Base-by-base conservation (phyloP, 1,140 invertebrate species). In the Zaprionus tsacasi region DNA sequence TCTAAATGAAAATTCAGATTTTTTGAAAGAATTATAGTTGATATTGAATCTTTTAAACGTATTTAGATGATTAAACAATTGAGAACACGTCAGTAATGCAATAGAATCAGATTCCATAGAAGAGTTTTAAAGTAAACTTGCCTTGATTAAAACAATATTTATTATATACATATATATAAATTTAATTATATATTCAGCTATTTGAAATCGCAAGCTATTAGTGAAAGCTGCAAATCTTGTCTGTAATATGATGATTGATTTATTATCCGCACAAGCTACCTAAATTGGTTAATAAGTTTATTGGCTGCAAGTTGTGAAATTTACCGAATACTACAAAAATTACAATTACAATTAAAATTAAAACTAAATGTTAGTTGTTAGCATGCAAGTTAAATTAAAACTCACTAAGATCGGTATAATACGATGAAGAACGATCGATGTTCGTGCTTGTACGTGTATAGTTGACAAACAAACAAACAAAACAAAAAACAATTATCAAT, bases 321-420 rank as follows among this genome's bases (percentile, higher is more conserved):
- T 72, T 65, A 81, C 73, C 70, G 33, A 13, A 43, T 35, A 48
- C 12, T 61, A 71, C 64, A 74, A 87, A 81, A 78, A 70, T 48
- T 55, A 70, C 30, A 58, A 74, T 60, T 60, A 60, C 36, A 73
- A 43, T 56, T 60, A 73, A 33, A 60, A 70, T 60, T 71, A 76
- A 82, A 78, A 75, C 74, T 88, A 78, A 87, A 88, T 87, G 80
- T 81, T 88, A 87, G 77, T 88, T 88, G 65, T 82, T 83, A 87
- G 70, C 79, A 79, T 82, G 52, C 80, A 87, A 85, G 59, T 52
- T 66, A 50, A 56, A 70, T 56, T 57, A 63, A 55, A 48, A 25
- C 45, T 64, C 43, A 70, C 54, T 52, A 58, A 67, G 58, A 45
- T 68, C 33, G 50, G 67, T 64, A 70, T 57, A 52, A 59, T 48